Conservation (phyloP, 2,888 invertebrate species). For the Apamea monoglypha region DNA sequence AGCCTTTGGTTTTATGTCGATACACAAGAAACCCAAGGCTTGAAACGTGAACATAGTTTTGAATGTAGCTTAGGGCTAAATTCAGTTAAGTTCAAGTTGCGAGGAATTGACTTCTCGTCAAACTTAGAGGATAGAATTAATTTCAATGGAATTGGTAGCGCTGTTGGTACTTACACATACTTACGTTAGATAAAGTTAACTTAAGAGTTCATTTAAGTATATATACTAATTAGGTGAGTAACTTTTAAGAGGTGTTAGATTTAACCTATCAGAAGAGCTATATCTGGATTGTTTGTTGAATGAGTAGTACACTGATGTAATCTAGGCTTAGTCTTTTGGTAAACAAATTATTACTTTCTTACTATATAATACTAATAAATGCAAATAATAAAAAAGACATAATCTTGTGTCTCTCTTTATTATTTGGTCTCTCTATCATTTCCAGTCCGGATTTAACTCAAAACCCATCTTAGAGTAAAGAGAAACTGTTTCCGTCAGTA, state of each 20-base stretch:
- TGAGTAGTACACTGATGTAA: too few relatives aligned
- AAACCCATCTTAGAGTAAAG: conserved; percentile 52
- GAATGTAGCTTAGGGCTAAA: conserved; percentile 31
- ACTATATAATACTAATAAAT: too few relatives aligned
- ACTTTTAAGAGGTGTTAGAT: background rate
- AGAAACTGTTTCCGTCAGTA: conserved; percentile 71
- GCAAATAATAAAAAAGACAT: background rate
- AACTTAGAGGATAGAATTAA: conserved; percentile 57
- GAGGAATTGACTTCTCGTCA: conserved; percentile 34
- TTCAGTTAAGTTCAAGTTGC: conserved; percentile 30
- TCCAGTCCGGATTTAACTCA: conserved; percentile 45
- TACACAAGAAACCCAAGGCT: background rate
- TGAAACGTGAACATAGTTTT: conserved; percentile 26
- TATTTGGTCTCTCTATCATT: conserved; percentile 9
- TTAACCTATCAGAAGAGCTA: background rate
- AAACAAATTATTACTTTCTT: too few relatives aligned
- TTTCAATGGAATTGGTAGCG: conserved; percentile 41
- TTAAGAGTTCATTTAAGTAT: background rate
- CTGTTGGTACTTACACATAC: background rate
- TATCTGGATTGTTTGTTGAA: too few relatives aligned
- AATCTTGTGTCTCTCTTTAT: background rate
- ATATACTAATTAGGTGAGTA: background rate
- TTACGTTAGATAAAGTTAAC: background rate
- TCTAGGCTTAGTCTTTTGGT: too few relatives aligned
- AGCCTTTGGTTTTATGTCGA: too few relatives aligned